These are phyloP conservation scores for Diorhabda sublineata DNA, from an alignment of 1,140 invertebrate genomes.

Conservation along the genomic window DNA sequence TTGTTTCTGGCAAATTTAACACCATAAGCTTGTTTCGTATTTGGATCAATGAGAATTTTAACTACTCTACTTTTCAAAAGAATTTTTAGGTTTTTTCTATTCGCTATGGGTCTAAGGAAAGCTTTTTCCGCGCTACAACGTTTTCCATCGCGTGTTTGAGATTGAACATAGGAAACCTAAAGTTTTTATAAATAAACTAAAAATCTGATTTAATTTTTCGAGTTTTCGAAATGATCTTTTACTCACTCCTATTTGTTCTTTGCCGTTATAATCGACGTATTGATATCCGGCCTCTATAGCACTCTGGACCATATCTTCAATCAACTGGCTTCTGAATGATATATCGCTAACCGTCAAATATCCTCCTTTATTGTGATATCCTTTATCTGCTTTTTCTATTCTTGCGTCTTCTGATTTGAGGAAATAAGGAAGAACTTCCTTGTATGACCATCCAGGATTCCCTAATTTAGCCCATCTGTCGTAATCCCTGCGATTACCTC, in stretches of 20 bases:
- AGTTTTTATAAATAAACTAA: not conserved
- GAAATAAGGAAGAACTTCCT: slow-evolving; percentile 76
- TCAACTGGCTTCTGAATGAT: slow-evolving; percentile 57
- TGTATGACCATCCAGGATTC: slow-evolving; percentile 78
- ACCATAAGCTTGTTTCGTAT: slow-evolving; percentile 57
- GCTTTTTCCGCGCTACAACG: slow-evolving; percentile 87
- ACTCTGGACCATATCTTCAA: slow-evolving; percentile 64
- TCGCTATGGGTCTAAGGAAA: slow-evolving; percentile 75
- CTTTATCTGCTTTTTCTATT: slow-evolving; percentile 41
- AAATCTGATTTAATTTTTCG: too few species aligned
- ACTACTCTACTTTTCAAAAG: slow-evolving; percentile 78
- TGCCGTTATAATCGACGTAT: slow-evolving; percentile 25
- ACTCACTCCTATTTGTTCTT: not conserved
- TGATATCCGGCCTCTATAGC: slow-evolving; percentile 69
- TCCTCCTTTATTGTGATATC: slow-evolving; percentile 49
- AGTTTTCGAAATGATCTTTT: too few species aligned
- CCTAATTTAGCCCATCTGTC: slow-evolving; percentile 66
- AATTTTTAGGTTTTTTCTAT: slow-evolving; percentile 80
- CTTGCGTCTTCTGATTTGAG: slow-evolving; percentile 69
- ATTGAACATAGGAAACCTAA: slow-evolving; percentile 80
- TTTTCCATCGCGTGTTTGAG: slow-evolving; percentile 68
- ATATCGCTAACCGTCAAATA: slow-evolving; percentile 45
- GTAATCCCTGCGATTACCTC: slow-evolving; percentile 66
- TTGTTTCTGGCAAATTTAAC: slow-evolving; percentile 59
- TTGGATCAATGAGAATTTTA: slow-evolving; percentile 73